Evolutionary conservation across 1,140 invertebrate species (phyloP), one percentile per base, ranked within the genome.

Genomic region (Orchestia grillus): DNA sequence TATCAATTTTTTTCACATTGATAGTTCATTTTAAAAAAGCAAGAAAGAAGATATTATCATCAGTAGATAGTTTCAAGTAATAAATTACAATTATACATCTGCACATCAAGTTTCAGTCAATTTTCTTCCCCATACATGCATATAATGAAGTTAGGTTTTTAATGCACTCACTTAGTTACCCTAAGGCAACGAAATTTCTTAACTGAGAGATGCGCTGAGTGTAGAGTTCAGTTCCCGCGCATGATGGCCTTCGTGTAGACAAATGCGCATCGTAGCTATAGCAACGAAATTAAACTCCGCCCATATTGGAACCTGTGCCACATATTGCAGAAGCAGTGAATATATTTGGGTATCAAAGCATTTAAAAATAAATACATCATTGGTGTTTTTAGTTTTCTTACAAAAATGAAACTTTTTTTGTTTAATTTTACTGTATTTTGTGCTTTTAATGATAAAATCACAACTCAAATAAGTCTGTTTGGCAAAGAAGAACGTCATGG

Each of bases 181-280:
- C 92, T 94, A 45, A 94, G n/a, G 16, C 44, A 19, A 36, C 8
- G 43, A 15, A 45, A 45, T 94, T 47, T 47, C 92, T 45, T 44
- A 15, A 6, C 15, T 44, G 15, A 36, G 8, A 44, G 15, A 8
- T 40, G 40, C 40, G 43, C 44, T 15, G 92, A 44, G 36, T 40
- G 92, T 15, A 19, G 92, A 45, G 44, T 47, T 36, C 41, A 40
- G 92, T 94, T 94, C 92, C 92, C 92, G 92, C 92, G 92, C 92
- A 45, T 47, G 44, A 45, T 94, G 44, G 92, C 92, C 36, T 90
- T 47, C 92, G 92, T 15, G 36, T 28, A 19, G 44, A 94, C 92
- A 94, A 94, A 94, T 44, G 92, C 8, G 92, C 92, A 94, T 94
- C 92, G 92, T 94, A 44, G 92, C 44, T 44, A 94, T 94, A 40